These are phyloP conservation scores for Phylloscopus collybita DNA, from an alignment of 2,797 vertebrate species.

Conservation along the genomic window DNA sequence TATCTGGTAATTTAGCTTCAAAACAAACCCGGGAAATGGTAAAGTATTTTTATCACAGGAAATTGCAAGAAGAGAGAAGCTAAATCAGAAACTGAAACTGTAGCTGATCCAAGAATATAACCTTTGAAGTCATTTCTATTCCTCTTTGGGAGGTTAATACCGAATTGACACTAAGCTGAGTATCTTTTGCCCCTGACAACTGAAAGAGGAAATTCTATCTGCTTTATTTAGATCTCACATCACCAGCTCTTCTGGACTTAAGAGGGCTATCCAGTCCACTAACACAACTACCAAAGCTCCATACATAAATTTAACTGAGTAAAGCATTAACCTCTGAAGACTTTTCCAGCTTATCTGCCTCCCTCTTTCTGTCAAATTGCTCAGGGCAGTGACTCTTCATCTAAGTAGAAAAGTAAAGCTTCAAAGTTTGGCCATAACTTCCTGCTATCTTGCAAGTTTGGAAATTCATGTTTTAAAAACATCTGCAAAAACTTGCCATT, in stretches of 20 bases:
- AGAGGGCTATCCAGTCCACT: neutral
- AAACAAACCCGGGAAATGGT: neutral
- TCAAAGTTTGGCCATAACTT: neutral
- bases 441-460: neutral
- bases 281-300: neutral
- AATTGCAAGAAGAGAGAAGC: neutral
- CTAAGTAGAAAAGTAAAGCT: neutral
- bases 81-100: conserved; percentile 19
- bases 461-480: neutral
- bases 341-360: neutral
- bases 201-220: neutral
- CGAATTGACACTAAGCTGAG: neutral
- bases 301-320: neutral
- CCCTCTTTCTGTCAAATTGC: neutral
- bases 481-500: neutral
- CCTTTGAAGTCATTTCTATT: conserved; percentile 24
- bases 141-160: conserved; percentile 18
- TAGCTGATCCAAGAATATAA: conserved; percentile 6
- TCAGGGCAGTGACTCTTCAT: neutral
- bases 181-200: neutral
- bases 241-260: neutral
- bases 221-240: conserved; percentile 13
- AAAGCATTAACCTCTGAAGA: neutral
- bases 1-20: neutral
- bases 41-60: conserved; percentile 1